phyloP scores from a whole-genome alignment of 2,797 vertebrate species.

The Clamator glandarius region DNA sequence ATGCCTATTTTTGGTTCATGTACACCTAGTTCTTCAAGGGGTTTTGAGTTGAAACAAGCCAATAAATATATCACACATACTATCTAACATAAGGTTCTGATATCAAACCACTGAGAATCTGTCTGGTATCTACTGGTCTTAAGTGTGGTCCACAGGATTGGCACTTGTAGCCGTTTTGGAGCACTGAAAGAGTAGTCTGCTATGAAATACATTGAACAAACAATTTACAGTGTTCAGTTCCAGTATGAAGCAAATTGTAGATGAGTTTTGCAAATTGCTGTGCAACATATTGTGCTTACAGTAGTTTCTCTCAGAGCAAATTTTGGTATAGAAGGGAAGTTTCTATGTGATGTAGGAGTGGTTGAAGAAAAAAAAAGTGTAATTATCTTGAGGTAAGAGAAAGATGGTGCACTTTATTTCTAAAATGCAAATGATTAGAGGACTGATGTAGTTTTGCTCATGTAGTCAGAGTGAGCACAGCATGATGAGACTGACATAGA shows the following conservation, averaged over 20 bases:
- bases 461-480: background rate
- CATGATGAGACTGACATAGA: background rate
- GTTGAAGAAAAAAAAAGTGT: background rate
- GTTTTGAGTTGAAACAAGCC: background rate
- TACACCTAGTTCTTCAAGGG: background rate
- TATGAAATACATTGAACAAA: background rate
- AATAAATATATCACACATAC: background rate
- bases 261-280: background rate
- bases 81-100: background rate
- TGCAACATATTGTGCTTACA: background rate
- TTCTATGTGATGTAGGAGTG: background rate
- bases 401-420: background rate
- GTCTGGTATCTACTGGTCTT: no score
- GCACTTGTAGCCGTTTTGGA: background rate
- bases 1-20: background rate
- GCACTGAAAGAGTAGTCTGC: background rate
- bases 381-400: background rate
- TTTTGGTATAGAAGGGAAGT: background rate
- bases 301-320: background rate
- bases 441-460: background rate
- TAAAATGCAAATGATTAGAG: background rate
- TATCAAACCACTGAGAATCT: background rate
- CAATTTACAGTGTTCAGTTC: background rate
- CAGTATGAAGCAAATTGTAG: background rate
- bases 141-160: no score